These are phyloP conservation scores for Dryoscopus gambensis DNA, from an alignment of 2,113 vertebrate species.

Conservation along the genomic window DNA sequence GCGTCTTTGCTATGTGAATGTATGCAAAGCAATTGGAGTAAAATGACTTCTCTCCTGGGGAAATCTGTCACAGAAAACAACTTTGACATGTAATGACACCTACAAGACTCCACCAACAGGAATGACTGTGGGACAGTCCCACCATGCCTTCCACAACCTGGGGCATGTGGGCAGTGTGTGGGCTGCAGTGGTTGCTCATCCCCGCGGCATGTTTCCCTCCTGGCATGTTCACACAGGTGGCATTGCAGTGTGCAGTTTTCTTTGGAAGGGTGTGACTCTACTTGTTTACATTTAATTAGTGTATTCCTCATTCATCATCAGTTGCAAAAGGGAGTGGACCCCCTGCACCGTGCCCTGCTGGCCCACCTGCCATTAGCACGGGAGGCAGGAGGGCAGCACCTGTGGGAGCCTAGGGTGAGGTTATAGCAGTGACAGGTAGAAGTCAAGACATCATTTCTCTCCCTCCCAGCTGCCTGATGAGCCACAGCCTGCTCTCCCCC, in stretches of 20 bases:
- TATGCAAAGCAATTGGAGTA: not conserved
- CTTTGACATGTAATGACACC: not conserved
- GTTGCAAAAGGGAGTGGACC: not conserved
- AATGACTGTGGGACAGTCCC: not conserved
- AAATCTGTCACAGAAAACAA: not conserved
- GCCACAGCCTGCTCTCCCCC: not conserved
- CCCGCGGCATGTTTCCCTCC: not conserved
- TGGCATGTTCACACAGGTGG: not conserved
- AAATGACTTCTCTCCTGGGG: not conserved
- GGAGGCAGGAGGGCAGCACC: not conserved
- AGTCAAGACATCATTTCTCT: not conserved
- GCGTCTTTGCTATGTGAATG: not conserved
- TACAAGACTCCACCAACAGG: not conserved
- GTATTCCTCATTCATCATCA: not conserved
- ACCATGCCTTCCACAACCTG: not conserved
- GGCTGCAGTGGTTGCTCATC: not conserved
- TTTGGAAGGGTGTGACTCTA: not conserved
- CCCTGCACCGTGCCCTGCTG: not conserved
- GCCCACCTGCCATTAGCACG: fast-evolving
- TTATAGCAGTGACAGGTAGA: not conserved
- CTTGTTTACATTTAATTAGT: not conserved
- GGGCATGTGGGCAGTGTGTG: not conserved
- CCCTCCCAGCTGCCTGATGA: fast-evolving
- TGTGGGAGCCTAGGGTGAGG: not conserved
- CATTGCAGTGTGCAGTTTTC: not conserved